These are phyloP conservation scores for Macrochelys suwanniensis DNA, from an alignment of 2,797 vertebrate genomes.

Conservation along the genomic window DNA sequence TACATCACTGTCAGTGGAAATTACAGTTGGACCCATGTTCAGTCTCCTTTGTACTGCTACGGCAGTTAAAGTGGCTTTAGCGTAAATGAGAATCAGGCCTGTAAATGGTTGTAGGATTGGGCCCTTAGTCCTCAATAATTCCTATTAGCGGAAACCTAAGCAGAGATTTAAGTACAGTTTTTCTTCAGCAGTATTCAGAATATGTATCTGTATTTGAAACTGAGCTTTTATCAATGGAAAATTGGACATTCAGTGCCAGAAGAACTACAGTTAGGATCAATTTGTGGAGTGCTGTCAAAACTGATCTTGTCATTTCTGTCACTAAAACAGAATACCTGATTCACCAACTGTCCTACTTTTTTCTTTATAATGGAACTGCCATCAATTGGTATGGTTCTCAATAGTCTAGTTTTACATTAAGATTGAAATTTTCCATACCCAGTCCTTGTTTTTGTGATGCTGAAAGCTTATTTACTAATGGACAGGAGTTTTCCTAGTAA, in stretches of 20 bases:
- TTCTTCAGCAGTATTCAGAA: slow-evolving; percentile 62
- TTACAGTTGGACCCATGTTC: slow-evolving; percentile 31
- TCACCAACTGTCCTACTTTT: slow-evolving; percentile 68
- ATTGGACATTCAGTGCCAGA: slow-evolving; percentile 61
- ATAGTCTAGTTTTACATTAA: slow-evolving; percentile 66
- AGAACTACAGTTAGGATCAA: slow-evolving; percentile 73
- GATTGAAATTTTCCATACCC: slow-evolving; percentile 55
- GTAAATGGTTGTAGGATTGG: not conserved
- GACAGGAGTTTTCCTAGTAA: slow-evolving; percentile 36
- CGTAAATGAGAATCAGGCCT: slow-evolving; percentile 29
- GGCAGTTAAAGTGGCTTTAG: slow-evolving; percentile 10
- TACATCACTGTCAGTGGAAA: slow-evolving; percentile 45
- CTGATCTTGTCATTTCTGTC: slow-evolving; percentile 74
- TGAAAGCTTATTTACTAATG: slow-evolving; percentile 40
- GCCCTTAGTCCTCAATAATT: slow-evolving; percentile 56
- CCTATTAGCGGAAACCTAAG: slow-evolving; percentile 66
- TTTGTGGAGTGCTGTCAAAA: slow-evolving; percentile 72
- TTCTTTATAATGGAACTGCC: slow-evolving; percentile 58
- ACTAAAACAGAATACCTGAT: slow-evolving; percentile 64
- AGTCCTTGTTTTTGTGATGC: slow-evolving; percentile 43
- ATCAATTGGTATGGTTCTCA: slow-evolving; percentile 66
- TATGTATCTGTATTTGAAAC: slow-evolving; percentile 55
- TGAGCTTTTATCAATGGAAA: slow-evolving; percentile 57
- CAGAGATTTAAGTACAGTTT: slow-evolving; percentile 68
- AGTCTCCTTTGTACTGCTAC: slow-evolving; percentile 44